A percentile compares a stretch with the other conserved stretches of the same genome.
Conservation (phyloP, 2,888 invertebrate species). For the Ametastegia equiseti region DNA sequence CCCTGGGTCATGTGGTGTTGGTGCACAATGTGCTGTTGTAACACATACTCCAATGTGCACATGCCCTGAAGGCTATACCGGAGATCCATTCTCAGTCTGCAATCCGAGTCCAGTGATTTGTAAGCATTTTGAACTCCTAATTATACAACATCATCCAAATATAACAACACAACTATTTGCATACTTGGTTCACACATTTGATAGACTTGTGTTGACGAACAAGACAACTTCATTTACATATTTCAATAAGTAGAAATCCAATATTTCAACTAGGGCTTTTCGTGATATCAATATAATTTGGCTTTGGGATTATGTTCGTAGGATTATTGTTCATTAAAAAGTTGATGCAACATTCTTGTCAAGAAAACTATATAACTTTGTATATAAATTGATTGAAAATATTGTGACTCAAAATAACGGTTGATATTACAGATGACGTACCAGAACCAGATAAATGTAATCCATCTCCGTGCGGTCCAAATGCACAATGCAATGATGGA, state of each 20-base stretch:
- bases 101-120: slow-evolving; percentile 55
- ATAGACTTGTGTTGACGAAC: background rate
- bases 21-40: slow-evolving; percentile 69
- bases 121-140: slow-evolving; percentile 52
- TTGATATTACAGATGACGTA: slow-evolving; percentile 60
- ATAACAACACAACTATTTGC: slow-evolving; percentile 23
- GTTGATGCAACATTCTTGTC: background rate
- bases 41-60: slow-evolving; percentile 72
- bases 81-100: slow-evolving; percentile 67
- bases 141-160: background rate
- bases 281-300: background rate
- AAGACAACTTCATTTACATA: background rate
- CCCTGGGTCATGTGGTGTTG: slow-evolving; percentile 71
- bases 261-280: background rate
- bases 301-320: background rate
- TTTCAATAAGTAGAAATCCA: background rate
- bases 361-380: background rate
- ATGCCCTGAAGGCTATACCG: slow-evolving; percentile 71
- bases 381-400: background rate
- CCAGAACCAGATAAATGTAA: slow-evolving; percentile 66
- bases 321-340: background rate
- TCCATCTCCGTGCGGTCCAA: slow-evolving; percentile 71
- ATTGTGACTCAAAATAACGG: background rate
- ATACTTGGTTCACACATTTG: background rate
- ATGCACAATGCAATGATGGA: slow-evolving; percentile 67